A percentile compares a stretch with the other conserved stretches of the same genome.
These are phyloP conservation scores for Virgularia gustaviana DNA, from an alignment of 92 coral and sea anemone genomes.

Conservation along the genomic window DNA sequence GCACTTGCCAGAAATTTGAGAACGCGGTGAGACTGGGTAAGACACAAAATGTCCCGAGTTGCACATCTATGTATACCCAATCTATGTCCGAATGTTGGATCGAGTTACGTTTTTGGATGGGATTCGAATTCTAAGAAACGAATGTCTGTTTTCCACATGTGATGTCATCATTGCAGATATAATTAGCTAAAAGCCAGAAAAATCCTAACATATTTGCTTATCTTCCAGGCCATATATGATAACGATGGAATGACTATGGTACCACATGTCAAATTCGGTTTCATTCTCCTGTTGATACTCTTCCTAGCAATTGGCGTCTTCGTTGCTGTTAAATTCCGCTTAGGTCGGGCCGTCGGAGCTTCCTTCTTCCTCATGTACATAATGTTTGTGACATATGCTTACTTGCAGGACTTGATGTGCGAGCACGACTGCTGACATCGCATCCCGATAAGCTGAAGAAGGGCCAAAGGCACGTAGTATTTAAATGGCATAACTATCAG, in stretches of 20 bases:
- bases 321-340: constrained; percentile 62
- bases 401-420: constrained; percentile 80
- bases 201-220: constrained; percentile 11
- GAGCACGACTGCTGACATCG: constrained; percentile 62
- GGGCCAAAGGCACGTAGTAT: constrained; percentile 21
- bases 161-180: neutral
- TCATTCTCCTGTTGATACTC: constrained; percentile 75
- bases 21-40: no score
- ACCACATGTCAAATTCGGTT: constrained; percentile 96
- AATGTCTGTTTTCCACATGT: neutral
- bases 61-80: neutral
- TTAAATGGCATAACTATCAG: neutral
- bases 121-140: no score
- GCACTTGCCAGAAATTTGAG: no score
- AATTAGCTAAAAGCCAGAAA: neutral
- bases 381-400: constrained; percentile 81
- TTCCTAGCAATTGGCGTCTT: constrained; percentile 64
- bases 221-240: constrained; percentile 55
- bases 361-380: constrained; percentile 75
- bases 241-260: constrained; percentile 63
- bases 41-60: neutral
- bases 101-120: neutral
- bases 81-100: neutral
- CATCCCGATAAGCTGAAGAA: neutral
- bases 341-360: constrained; percentile 64